A percentile compares a stretch with the other conserved stretches of the same genome.
phyloP scores from a whole-genome alignment of 2,113 vertebrate species.

The Muntiacus muntjak region DNA sequence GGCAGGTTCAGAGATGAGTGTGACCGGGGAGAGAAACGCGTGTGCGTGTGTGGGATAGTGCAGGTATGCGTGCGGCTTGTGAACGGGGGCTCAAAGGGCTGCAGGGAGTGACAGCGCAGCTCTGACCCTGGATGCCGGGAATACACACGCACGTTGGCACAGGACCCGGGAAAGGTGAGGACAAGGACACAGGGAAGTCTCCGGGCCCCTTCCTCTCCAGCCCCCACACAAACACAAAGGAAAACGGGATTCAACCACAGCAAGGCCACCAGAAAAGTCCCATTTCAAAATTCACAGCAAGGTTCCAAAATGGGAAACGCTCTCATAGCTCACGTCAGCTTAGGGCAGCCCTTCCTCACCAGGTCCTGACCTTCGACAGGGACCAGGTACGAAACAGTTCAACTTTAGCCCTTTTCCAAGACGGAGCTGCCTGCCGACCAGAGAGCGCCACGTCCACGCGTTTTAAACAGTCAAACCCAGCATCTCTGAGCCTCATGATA shows the following conservation, averaged over 20 bases:
- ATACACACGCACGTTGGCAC: too few species aligned
- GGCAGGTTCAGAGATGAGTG: not conserved
- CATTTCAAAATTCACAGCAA: not conserved
- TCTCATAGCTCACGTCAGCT: not conserved
- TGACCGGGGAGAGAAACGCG: not conserved
- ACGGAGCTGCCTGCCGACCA: not conserved
- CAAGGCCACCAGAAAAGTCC: not conserved
- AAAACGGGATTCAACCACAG: not conserved
- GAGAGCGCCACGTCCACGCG: not conserved
- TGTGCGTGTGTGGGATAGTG: fast-evolving
- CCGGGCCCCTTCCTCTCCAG: not conserved
- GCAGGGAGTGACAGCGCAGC: too few species aligned
- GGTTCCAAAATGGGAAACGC: not conserved
- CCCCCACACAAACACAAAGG: not conserved
- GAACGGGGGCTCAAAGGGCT: not conserved
- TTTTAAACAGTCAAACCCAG: not conserved
- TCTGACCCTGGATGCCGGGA: not conserved
- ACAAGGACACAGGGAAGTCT: fast-evolving
- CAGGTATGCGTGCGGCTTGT: fast-evolving
- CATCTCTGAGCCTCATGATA: not conserved
- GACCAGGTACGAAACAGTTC: not conserved
- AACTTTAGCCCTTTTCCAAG: not conserved
- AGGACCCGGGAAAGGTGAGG: not conserved
- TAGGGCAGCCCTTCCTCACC: not conserved
- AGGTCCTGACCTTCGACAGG: not conserved